Evolutionary conservation across 2,113 vertebrate genomes (phyloP).

Genomic region (Megatriorchis doriae): DNA sequence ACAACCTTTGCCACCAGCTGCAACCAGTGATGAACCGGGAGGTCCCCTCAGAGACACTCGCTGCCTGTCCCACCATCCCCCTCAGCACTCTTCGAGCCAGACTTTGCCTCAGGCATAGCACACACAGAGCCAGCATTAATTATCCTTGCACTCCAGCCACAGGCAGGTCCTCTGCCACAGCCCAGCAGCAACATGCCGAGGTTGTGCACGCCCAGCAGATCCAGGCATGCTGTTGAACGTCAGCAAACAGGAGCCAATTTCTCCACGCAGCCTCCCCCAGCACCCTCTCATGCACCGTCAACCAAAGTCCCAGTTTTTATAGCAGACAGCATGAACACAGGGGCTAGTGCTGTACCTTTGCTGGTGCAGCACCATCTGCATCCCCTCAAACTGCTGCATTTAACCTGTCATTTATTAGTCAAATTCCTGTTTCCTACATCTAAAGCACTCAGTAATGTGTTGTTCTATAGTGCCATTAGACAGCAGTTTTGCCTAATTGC

Average conservation of each 20-base stretch:
- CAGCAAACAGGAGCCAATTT: neutral
- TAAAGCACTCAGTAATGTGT: rapidly evolving
- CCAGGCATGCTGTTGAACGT: neutral
- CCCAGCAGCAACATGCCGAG: neutral
- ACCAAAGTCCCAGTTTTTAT: neutral
- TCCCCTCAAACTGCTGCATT: neutral
- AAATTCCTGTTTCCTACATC: neutral
- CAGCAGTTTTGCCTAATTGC: neutral
- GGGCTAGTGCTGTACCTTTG: neutral
- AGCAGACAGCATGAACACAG: neutral
- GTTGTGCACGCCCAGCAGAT: neutral
- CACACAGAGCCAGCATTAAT: neutral
- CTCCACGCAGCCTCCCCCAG: neutral
- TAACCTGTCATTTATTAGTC: neutral
- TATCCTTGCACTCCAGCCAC: too few relatives aligned
- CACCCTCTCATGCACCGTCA: rapidly evolving
- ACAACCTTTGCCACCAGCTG: neutral
- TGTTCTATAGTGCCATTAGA: neutral
- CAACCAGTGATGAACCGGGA: rapidly evolving
- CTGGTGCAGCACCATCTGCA: neutral
- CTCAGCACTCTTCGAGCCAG: neutral
- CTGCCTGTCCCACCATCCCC: neutral
- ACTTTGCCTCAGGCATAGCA: neutral
- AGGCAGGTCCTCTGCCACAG: neutral
- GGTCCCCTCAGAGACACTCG: neutral